These are phyloP conservation scores for Poecile montanus DNA, from an alignment of 2,797 vertebrate genomes.

Conservation along the genomic window DNA sequence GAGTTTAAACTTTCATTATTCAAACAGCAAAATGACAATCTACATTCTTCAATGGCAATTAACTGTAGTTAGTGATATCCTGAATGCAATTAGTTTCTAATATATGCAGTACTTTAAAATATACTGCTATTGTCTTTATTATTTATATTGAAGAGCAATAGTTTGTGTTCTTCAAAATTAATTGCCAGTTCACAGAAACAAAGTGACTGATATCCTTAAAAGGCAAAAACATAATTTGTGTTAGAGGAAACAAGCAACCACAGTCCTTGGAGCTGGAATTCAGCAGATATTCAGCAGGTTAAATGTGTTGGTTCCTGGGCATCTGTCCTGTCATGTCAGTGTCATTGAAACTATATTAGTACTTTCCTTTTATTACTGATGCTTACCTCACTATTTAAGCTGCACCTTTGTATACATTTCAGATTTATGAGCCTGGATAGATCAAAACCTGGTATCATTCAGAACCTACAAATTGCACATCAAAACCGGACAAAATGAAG, in stretches of 20 bases:
- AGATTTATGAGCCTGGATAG: background rate
- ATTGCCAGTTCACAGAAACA: background rate
- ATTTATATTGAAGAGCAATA: constrained; percentile 9
- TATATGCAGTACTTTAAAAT: constrained; percentile 30
- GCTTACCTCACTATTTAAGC: background rate
- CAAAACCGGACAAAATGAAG: background rate
- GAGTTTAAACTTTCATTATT: constrained; percentile 50
- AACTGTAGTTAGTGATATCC: constrained; percentile 22
- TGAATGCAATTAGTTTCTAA: constrained; percentile 52
- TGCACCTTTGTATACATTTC: background rate
- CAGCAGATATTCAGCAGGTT: background rate
- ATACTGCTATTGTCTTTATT: constrained; percentile 23
- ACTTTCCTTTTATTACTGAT: background rate
- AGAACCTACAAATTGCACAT: background rate
- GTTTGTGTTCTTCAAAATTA: constrained; percentile 35
- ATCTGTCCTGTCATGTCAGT: background rate
- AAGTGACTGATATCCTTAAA: background rate
- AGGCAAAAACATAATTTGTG: background rate
- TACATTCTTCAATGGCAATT: constrained; percentile 48
- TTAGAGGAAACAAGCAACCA: background rate
- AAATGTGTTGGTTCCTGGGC: background rate
- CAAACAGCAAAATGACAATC: constrained; percentile 32
- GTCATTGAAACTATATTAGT: background rate
- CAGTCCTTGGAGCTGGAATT: background rate
- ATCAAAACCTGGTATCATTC: background rate